Base-by-base conservation (phyloP, 2,888 invertebrate genomes). In the Paralinhomoeus sp. region DNA sequence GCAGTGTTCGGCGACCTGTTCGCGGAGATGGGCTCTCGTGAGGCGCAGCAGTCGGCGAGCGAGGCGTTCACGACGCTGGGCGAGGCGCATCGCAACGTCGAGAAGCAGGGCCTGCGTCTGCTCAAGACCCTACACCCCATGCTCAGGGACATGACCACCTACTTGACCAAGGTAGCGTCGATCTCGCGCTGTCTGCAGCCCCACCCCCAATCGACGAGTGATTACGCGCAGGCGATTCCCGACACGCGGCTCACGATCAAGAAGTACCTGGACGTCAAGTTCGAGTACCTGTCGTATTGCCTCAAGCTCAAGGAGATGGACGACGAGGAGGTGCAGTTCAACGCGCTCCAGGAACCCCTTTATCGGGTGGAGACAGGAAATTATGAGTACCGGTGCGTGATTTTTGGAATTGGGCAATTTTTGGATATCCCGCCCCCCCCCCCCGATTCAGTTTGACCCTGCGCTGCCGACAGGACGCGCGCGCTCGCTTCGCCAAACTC, bases 241-340 rank as follows among this genome's bases (percentile, higher is more conserved):
- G 97, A 99, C 62, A 97, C 93, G 0, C 78, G 85, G 57, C 67
- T 97, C 31, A 97, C 97, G 0, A 85, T 99, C 36, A 80, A 83
- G 54, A 91, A 91, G 60, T 99, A 99, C 64, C 83, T 93, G 0
- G 93, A 99, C 66, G 82, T 84, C 0, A 99, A 99, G 66, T 99
- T 97, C 64, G 93, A 99, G 59, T 99, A 99, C 63, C 69, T 99
- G 53, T 93, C 93, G 0, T 99, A 97, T 63, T 99, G 97, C 60
- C 69, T 99, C 45, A 99, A 97, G 68, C 87, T 97, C 0, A 99
- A 99, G 63, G 97, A 99, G 66, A 81, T 99, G 82, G 97, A 99
- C 55, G 97, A 99, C 60, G 97, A 99, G 61, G 61, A 61, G 45
- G 48, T 44, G 9, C 50, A 52, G 41, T 50, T 54, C 44, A 47